phyloP scores from a whole-genome alignment of 2,113 vertebrate genomes.

The Furnarius figulus region DNA sequence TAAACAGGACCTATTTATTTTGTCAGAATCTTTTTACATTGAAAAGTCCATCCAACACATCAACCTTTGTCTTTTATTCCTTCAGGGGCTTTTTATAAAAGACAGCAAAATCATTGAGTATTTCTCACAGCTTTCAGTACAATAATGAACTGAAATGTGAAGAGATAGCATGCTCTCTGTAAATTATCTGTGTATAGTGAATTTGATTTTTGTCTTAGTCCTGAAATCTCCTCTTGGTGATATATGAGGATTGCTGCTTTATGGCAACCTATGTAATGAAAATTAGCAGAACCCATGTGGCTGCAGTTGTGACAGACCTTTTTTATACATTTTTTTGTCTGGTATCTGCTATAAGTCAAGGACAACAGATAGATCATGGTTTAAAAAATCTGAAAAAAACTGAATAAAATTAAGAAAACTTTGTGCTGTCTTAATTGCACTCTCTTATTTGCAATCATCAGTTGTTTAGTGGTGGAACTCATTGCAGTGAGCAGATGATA shows the following conservation, averaged over 20 bases:
- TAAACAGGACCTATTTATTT: neutral
- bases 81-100: neutral
- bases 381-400: neutral
- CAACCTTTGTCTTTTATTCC: neutral
- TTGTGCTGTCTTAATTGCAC: neutral
- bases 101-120: neutral
- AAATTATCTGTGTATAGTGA: neutral
- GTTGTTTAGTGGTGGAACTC: neutral
- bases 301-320: neutral
- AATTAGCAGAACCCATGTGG: neutral
- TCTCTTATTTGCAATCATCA: neutral
- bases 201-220: neutral
- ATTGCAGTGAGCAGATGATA: neutral
- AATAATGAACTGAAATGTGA: neutral
- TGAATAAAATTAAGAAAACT: neutral
- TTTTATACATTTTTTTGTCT: neutral
- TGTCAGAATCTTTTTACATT: neutral
- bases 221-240: neutral
- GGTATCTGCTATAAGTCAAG: neutral
- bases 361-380: neutral
- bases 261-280: neutral
- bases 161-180: neutral
- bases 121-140: neutral
- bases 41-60: neutral
- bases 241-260: neutral